Evolutionary conservation across 2,797 vertebrate species (phyloP).

Genomic region (Diplodus sargus): DNA sequence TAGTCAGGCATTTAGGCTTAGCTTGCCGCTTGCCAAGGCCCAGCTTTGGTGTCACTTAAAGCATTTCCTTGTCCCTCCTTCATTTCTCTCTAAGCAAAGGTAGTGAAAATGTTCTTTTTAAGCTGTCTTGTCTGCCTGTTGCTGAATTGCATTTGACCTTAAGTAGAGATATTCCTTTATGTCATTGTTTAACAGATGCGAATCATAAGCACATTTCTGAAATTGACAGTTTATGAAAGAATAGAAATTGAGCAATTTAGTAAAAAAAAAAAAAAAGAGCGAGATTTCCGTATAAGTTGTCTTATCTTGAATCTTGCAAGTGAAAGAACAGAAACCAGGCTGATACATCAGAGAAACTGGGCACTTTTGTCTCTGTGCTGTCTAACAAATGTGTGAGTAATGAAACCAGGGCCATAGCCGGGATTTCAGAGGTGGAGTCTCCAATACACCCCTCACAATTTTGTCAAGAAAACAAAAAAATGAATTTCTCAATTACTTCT

Average conservation of each 20-base stretch:
- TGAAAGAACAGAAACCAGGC: conserved; percentile 50
- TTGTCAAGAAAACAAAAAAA: background rate
- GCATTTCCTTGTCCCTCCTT: conserved; percentile 76
- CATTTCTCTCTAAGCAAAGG: conserved; percentile 45
- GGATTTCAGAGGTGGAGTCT: conserved; percentile 13
- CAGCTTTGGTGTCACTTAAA: conserved; percentile 87
- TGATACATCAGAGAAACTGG: conserved; percentile 57
- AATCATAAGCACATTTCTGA: conserved; percentile 18
- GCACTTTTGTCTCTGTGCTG: conserved; percentile 39
- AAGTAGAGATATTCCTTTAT: conserved; percentile 3
- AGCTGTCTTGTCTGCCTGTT: conserved; percentile 26
- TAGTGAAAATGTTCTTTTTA: conserved; percentile 32
- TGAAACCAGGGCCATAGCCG: conserved; percentile 27
- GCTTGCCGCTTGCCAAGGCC: conserved; percentile 86
- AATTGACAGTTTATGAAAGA: background rate
- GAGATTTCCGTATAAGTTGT: conserved; percentile 2
- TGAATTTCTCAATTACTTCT: background rate
- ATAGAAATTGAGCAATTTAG: background rate
- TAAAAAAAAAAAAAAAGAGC: background rate
- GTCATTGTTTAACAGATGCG: conserved; percentile 52
- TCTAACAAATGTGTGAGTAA: conserved; percentile 49
- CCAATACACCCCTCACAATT: background rate
- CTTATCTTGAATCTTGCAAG: conserved; percentile 31
- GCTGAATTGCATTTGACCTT: conserved; percentile 17
- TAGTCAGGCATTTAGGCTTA: conserved; percentile 89